Conservation (phyloP, 2,113 vertebrate genomes). For the Muscicapa adusta region DNA sequence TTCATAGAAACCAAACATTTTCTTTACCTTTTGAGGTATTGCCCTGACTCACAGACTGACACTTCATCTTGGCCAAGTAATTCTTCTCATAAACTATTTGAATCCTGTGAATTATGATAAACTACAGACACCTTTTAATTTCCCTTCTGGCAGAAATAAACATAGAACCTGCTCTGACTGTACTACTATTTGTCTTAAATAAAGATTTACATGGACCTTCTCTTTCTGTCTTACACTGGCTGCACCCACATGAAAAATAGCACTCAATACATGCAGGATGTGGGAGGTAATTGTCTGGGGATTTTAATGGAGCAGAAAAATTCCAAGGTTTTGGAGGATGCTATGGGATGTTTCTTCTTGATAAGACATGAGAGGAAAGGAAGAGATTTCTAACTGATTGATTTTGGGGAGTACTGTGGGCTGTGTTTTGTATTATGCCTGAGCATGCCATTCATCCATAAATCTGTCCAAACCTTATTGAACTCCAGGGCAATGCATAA, state of each 20-base stretch:
- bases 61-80: background rate
- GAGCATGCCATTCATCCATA: slow-evolving; percentile 45
- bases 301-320: slow-evolving; percentile 58
- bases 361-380: slow-evolving; percentile 45
- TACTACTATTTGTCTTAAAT: background rate
- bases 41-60: background rate
- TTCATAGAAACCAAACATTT: background rate
- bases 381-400: slow-evolving; percentile 56
- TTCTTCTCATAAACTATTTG: background rate
- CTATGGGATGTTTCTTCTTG: slow-evolving; percentile 36
- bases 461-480: slow-evolving; percentile 43
- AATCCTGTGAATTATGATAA: background rate
- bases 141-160: background rate
- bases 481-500: slow-evolving; percentile 56
- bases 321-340: slow-evolving; percentile 32
- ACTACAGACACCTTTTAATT: background rate
- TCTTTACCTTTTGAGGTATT: slow-evolving; percentile 35
- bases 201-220: background rate
- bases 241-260: background rate
- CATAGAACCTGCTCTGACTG: background rate
- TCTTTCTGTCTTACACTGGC: background rate
- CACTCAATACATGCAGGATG: background rate
- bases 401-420: slow-evolving; percentile 6
- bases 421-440: slow-evolving; percentile 49
- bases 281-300: slow-evolving; percentile 1